Evolutionary conservation across 2,888 invertebrate genomes (phyloP), one percentile per base, ranked within the genome.

Genomic region (Palloptera scutellata): DNA sequence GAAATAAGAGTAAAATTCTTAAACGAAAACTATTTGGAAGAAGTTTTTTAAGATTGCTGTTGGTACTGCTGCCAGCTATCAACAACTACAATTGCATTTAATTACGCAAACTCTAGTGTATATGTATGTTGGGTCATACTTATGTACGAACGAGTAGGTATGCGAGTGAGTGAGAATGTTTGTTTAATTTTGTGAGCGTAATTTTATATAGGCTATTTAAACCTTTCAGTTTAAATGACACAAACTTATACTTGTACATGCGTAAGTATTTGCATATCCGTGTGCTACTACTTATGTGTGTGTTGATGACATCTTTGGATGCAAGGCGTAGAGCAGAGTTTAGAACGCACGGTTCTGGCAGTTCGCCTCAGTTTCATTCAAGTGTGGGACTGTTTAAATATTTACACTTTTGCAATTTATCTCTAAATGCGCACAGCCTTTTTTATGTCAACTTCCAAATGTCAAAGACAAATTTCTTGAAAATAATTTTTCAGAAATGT

Each of bases 81-180:
- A 53, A 1, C 53, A 15, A 19, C 5, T 70, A 67, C 68, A 70
- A 71, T 71, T 72, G 70, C 70, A 71, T 72, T 72, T 71, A 70
- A 72, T 72, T 72, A 72, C 66, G 69, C 66, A 72, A 71, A 72
- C 15, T 42, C 41, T 59, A 15, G 30, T 59, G 30, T 53, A 30
- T 51, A 9, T 13, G 12, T 20, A 43, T 60, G 48, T 15, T n/a
- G n/a, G n/a, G n/a, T n/a, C n/a, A 30, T 30, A 30, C 30, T 30
- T n/a, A 15, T 55, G 20, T 40, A n/a, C n/a, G 48, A 8, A 4
- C 8, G 41, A 43, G n/a, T 66, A 58, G 30, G 48, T 41, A 41
- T 51, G 51, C 69, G 45, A 30, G 57, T 30, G 12, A 10, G 51
- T 64, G 9, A 40, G 48, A n/a, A n/a, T n/a, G n/a, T n/a, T n/a